Conservation (phyloP, 2,797 vertebrate species). For the Enteromius anoplus region DNA sequence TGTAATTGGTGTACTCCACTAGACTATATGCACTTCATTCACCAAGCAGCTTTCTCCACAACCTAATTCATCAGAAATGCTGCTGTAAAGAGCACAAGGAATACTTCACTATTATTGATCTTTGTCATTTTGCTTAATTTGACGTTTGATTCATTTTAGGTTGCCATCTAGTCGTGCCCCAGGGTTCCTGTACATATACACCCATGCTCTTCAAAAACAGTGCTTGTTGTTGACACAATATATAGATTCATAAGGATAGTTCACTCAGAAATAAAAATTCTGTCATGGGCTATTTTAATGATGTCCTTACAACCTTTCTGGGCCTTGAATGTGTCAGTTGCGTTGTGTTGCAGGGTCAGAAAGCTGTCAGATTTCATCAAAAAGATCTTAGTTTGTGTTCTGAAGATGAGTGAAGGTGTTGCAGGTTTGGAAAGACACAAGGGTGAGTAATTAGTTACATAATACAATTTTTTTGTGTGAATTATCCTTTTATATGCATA, state of each 20-base stretch:
- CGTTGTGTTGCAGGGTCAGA: not conserved
- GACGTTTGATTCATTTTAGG: not conserved
- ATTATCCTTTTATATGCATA: no score
- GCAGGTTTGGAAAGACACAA: not conserved
- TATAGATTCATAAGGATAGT: not conserved
- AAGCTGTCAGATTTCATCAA: not conserved
- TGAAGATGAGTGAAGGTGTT: not conserved
- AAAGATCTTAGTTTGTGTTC: not conserved
- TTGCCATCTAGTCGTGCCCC: not conserved
- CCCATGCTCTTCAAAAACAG: not conserved
- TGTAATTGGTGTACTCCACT: constrained; percentile 1
- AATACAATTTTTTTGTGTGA: not conserved
- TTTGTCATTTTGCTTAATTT: not conserved
- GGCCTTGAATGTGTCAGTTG: not conserved
- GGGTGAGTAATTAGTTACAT: not conserved
- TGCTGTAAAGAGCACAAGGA: not conserved
- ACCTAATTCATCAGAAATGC: not conserved
- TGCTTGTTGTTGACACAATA: not conserved
- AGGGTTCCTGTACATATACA: not conserved
- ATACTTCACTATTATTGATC: not conserved
- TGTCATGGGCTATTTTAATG: not conserved
- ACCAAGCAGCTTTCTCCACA: not conserved
- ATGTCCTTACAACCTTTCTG: not conserved
- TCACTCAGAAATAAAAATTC: not conserved
- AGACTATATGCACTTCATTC: not conserved